Base-by-base conservation (phyloP, 2,797 vertebrate genomes). In the Apodemus agrarius region DNA sequence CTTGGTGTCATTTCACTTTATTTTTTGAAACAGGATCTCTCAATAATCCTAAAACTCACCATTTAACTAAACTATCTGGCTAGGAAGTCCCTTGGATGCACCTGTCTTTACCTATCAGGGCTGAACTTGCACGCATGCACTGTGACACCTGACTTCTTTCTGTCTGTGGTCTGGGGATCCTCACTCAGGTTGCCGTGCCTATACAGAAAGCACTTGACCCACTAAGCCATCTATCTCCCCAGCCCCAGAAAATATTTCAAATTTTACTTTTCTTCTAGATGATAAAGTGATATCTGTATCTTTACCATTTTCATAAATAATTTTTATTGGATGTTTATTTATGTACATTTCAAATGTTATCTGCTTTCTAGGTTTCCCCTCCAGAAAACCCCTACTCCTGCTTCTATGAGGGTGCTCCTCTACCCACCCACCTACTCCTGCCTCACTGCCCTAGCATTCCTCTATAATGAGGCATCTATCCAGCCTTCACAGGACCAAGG, bases 241-340 rank as follows among this genome's bases (percentile, higher is more conserved):
- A 54, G 46, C 21, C 63, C 34, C 84, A 72, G 40, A 95, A 96
- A 91, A 5, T 43, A 24, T 81, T 91, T 88, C 74, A 81, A 93
- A 94, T 67, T 72, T 82, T 75, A 89, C 76, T 88, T 94, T 91
- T 12, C 43, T 3, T 93, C 61, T 93, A 95, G 46, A 82, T 46
- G 12, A 93, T 37, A 67, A 92, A 88, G 91, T 74, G 8, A 34
- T 13, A 65, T 40, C 14, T 34, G 43, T 31, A 79, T 63, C 76
- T 61, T 90, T 34, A 76, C 72, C 59, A 67, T 37, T 13, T 8
- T 88, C 84, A 65, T 65, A 65, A 65, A 29, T 65, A 65, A 65
- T 31, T 65, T 65, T 65, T 65, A 65, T 5, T 65, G 63, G 63
- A 65, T 65, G 14, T 31, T 65, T 65, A 31, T 29, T 65, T 65